phyloP scores from a whole-genome alignment of 2,797 vertebrate genomes.

The Sebastes miniatus region DNA sequence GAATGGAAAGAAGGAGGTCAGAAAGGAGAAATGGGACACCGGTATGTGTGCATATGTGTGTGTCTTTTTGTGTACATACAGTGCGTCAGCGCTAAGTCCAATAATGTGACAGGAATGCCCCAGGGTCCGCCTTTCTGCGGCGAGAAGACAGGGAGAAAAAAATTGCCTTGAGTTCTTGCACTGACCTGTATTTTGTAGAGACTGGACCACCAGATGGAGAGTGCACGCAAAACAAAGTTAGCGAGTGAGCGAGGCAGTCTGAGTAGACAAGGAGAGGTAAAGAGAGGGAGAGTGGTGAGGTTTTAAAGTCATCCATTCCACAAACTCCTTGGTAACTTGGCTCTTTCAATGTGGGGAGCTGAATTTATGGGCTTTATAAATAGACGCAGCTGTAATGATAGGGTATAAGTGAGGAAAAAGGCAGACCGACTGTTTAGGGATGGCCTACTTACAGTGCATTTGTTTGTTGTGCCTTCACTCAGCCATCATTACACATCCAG shows the following conservation, averaged over 20 bases:
- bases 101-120: constrained; percentile 58
- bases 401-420: constrained; percentile 72
- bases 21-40: constrained; percentile 50
- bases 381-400: constrained; percentile 81
- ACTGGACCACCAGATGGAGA: constrained; percentile 42
- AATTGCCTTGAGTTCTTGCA: constrained; percentile 39
- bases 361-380: constrained; percentile 82
- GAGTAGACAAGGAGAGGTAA: constrained; percentile 1
- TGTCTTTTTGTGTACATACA: constrained; percentile 46
- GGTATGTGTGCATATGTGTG: constrained; percentile 4
- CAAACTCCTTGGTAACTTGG: constrained; percentile 67
- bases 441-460: constrained; percentile 65
- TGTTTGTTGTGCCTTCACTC: constrained; percentile 56
- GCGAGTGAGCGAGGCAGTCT: not conserved
- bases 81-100: constrained; percentile 26
- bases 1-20: constrained; percentile 38
- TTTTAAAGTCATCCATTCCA: constrained; percentile 58
- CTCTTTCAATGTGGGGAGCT: constrained; percentile 59
- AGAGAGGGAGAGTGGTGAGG: constrained; percentile 21
- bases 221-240: constrained; percentile 13
- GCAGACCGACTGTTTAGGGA: constrained; percentile 58
- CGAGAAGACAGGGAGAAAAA: constrained; percentile 15
- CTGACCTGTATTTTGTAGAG: constrained; percentile 46
- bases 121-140: constrained; percentile 49
- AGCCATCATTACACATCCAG: constrained; percentile 42